phyloP scores from a whole-genome alignment of 2,113 vertebrate genomes.

The Microtus ochrogaster region DNA sequence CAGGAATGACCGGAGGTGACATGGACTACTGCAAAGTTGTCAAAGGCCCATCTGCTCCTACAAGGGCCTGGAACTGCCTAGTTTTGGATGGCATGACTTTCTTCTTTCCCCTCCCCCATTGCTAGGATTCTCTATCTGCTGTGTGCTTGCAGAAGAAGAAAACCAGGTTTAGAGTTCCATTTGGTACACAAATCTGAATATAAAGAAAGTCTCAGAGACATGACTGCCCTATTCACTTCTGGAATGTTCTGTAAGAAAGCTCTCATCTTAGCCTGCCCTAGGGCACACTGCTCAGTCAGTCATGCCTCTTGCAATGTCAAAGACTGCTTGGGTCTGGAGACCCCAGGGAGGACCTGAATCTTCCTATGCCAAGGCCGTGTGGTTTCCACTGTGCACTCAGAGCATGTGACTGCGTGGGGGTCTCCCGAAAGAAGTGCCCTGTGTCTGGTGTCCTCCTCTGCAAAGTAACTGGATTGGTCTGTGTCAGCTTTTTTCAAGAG shows the following conservation, averaged over 20 bases:
- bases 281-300: background rate
- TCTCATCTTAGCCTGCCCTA: background rate
- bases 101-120: background rate
- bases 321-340: background rate
- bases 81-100: conserved; percentile 2
- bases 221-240: background rate
- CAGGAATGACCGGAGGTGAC: background rate
- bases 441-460: background rate
- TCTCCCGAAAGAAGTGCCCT: background rate
- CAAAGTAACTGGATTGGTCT: background rate
- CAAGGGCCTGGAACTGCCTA: background rate
- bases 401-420: background rate
- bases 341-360: background rate
- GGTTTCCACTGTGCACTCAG: background rate
- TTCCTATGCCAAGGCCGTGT: background rate
- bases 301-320: background rate
- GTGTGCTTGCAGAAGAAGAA: background rate
- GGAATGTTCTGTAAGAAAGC: conserved; percentile 29
- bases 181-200: background rate
- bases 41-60: background rate
- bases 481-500: background rate
- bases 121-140: background rate
- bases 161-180: background rate
- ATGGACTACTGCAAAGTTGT: background rate
- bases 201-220: background rate